These are phyloP conservation scores for Craseonycteris thonglongyai DNA, from an alignment of 2,113 vertebrate genomes.

Conservation along the genomic window DNA sequence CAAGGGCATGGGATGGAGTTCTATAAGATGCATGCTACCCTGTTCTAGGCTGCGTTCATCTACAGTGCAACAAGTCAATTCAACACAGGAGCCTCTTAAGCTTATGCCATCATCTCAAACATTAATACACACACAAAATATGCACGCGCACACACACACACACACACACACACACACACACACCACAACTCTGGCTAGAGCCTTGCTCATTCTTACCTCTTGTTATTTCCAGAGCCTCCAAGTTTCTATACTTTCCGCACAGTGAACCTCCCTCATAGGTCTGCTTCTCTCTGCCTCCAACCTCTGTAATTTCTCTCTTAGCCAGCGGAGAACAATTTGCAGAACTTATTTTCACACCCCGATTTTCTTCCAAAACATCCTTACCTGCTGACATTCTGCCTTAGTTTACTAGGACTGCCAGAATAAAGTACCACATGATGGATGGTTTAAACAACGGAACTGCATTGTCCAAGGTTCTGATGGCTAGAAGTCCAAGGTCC, in stretches of 20 bases:
- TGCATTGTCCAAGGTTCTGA: rapidly evolving
- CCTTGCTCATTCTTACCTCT: neutral
- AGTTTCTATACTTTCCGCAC: neutral
- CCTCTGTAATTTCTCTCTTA: neutral
- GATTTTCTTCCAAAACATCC: neutral
- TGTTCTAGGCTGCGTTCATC: neutral
- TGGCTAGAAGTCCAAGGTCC: neutral
- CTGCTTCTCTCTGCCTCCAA: neutral
- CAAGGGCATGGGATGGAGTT: neutral
- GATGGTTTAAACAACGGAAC: neutral
- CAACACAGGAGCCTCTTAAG: neutral
- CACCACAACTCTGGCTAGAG: neutral
- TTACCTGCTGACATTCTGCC: too few relatives aligned
- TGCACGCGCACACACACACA: too few relatives aligned
- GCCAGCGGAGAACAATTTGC: neutral
- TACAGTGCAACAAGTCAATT: neutral
- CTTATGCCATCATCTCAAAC: neutral
- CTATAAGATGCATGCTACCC: neutral
- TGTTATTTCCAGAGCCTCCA: neutral
- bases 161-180: neutral
- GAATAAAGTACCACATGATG: neutral
- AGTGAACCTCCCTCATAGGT: neutral
- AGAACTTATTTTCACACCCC: neutral
- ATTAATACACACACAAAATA: neutral
- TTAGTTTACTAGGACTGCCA: neutral